phyloP scores from a whole-genome alignment of 1,140 invertebrate genomes.

The Teleopsis dalmanni region DNA sequence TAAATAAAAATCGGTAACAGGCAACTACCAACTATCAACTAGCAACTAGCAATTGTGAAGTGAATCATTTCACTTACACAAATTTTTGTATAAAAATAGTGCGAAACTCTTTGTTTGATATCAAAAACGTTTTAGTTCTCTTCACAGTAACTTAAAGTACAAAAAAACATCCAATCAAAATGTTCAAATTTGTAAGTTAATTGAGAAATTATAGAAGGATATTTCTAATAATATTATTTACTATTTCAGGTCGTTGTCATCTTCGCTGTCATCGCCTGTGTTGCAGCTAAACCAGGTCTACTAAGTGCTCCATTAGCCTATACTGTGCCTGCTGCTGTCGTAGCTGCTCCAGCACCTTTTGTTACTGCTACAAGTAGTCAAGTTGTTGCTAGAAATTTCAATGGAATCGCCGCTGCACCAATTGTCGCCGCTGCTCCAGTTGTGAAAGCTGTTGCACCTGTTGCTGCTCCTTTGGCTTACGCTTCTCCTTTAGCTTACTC shows the following conservation, averaged over 20 bases:
- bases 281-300: conserved; percentile 11
- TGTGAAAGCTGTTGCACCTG: conserved; percentile 1
- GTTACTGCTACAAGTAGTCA: conserved; percentile 47
- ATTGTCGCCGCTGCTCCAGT: conserved; percentile 11
- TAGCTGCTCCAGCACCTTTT: conserved; percentile 36
- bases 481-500: background rate
- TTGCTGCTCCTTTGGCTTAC: background rate
- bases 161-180: conserved; percentile 1
- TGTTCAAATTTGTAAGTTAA: conserved; percentile 15
- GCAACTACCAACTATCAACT: no score
- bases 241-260: conserved; percentile 9
- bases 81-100: no score
- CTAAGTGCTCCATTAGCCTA: conserved; percentile 24
- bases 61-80: no score
- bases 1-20: no score
- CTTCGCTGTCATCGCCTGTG: conserved; percentile 11
- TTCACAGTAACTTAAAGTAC: background rate
- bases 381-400: conserved; percentile 45
- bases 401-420: conserved; percentile 28
- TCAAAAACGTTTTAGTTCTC: background rate
- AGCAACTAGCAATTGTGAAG: no score
- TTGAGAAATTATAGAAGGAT: background rate
- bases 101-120: no score
- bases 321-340: conserved; percentile 18
- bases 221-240: background rate